A percentile compares a stretch with the other conserved stretches of the same genome.
Conservation (phyloP, 1,140 invertebrate genomes). For the Scaptomyza pallida region DNA sequence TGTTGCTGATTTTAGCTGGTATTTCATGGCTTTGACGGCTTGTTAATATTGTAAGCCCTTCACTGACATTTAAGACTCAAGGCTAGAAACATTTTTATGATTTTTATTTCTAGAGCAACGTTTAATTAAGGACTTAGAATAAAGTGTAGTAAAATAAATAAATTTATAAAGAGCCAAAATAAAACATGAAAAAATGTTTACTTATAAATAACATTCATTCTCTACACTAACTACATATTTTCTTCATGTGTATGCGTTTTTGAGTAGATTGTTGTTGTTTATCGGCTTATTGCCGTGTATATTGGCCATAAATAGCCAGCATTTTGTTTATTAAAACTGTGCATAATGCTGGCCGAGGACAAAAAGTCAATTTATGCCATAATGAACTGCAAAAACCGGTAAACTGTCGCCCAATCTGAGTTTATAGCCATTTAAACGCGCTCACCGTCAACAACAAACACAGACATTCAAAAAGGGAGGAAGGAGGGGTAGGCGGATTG, state of each 20-base stretch:
- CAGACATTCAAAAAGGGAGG: conserved; percentile 5
- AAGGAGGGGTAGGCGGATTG: neutral
- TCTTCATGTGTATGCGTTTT: conserved; percentile 40
- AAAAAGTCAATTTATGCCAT: conserved; percentile 77
- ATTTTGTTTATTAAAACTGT: conserved; percentile 57
- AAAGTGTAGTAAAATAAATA: no score
- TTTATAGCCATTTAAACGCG: conserved; percentile 67
- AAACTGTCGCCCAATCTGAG: conserved; percentile 71
- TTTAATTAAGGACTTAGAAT: conserved; percentile 49
- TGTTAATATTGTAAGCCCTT: conserved; percentile 43
- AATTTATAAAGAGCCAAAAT: neutral
- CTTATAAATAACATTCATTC: neutral
- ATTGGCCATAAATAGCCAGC: conserved; percentile 33
- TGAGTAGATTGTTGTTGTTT: conserved; percentile 7
- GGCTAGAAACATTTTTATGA: no score
- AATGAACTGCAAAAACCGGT: conserved; percentile 78
- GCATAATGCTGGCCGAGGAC: conserved; percentile 45
- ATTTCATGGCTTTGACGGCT: conserved; percentile 23
- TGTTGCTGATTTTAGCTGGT: conserved; percentile 2
- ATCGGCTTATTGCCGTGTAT: conserved; percentile 11
- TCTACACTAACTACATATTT: conserved; percentile 14
- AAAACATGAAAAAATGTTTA: neutral
- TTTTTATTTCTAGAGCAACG: no score
- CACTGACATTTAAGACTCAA: conserved; percentile 9
- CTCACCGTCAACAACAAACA: conserved; percentile 25